Evolutionary conservation across 2,113 vertebrate species (phyloP).

Genomic region (Pandion haliaetus): DNA sequence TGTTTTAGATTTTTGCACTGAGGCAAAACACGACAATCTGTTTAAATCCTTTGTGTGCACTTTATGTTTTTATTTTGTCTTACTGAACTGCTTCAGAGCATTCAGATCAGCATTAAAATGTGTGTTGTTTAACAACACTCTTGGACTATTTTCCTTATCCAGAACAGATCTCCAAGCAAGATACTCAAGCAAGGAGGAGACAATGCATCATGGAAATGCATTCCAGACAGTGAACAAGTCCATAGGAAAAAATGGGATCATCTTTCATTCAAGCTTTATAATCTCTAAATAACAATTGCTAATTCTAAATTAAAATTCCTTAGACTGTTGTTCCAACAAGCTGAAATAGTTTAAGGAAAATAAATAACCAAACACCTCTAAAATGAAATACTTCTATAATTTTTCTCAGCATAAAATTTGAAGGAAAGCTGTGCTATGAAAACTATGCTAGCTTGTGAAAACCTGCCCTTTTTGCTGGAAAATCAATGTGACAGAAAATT

Average conservation of each 20-base stretch:
- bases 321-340: neutral
- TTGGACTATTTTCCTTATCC: neutral
- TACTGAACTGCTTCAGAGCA: neutral
- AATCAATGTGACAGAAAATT: neutral
- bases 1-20: neutral
- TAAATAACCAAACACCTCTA: neutral
- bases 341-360: neutral
- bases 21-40: neutral
- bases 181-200: neutral
- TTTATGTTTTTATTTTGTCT: neutral
- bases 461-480: neutral
- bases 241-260: neutral
- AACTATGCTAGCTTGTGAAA: neutral
- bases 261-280: neutral
- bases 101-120: neutral
- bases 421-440: neutral
- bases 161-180: neutral
- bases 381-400: neutral
- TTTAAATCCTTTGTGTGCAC: neutral
- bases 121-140: neutral
- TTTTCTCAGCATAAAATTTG: neutral
- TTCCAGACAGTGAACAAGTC: neutral
- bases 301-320: neutral
- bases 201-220: neutral
- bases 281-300: neutral